A percentile compares a stretch with the other conserved stretches of the same genome.
phyloP scores from a whole-genome alignment of 1,140 invertebrate genomes.

The Zaprionus lachaisei region DNA sequence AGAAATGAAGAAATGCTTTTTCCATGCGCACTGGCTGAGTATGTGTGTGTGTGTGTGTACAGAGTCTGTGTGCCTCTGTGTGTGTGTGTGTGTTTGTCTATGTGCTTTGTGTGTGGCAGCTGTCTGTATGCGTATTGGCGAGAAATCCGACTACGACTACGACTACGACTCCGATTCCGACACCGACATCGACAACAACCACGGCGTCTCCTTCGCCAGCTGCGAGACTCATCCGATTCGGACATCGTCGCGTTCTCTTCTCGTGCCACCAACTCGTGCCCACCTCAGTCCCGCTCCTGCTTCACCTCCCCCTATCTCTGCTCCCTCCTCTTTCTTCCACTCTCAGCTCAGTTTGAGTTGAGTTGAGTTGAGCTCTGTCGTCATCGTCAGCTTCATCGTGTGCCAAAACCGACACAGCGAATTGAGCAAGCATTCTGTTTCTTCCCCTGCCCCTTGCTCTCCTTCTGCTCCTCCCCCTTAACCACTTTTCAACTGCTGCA shows the following conservation, averaged over 20 bases:
- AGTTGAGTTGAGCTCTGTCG: constrained; percentile 40
- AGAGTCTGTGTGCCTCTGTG: no score
- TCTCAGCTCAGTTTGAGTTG: constrained; percentile 44
- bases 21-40: constrained; percentile 51
- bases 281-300: background rate
- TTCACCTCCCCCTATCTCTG: background rate
- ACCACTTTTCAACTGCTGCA: constrained; percentile 11
- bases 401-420: constrained; percentile 62
- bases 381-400: constrained; percentile 48
- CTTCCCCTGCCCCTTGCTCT: background rate
- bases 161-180: constrained; percentile 53
- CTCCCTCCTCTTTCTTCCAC: background rate
- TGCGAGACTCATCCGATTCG: constrained; percentile 2
- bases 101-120: constrained; percentile 66
- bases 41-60: constrained; percentile 20
- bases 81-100: constrained; percentile 29
- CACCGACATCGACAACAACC: constrained; percentile 28
- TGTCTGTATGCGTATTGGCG: constrained; percentile 80
- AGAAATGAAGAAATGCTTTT: constrained; percentile 73
- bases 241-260: background rate
- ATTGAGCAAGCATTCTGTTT: constrained; percentile 43
- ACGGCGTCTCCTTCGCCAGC: background rate
- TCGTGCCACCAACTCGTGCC: background rate
- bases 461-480: background rate
- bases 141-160: constrained; percentile 29